Evolutionary conservation across 2,113 vertebrate species (phyloP).

Genomic region (Anser cygnoides): DNA sequence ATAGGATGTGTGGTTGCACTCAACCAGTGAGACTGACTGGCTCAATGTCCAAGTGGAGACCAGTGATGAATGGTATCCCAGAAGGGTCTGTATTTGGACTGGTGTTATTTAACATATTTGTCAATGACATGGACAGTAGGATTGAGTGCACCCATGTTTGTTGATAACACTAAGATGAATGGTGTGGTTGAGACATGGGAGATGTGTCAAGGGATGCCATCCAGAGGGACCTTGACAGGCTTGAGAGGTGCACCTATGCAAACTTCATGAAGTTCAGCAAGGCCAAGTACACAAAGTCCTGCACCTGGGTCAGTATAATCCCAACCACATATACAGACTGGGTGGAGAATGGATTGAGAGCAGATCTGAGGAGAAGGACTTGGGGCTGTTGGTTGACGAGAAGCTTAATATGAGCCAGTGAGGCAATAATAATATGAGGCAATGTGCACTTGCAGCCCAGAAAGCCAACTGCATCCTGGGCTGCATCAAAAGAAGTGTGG

Average conservation of each 20-base stretch:
- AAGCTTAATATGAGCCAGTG: background rate
- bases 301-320: background rate
- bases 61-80: background rate
- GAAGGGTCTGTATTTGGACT: background rate
- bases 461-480: background rate
- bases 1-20: background rate
- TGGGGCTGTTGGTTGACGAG: background rate
- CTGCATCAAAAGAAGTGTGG: background rate
- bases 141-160: background rate
- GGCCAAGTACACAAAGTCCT: background rate
- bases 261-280: background rate
- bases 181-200: background rate
- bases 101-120: background rate
- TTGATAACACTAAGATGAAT: background rate
- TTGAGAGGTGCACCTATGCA: background rate
- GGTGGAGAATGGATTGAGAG: background rate
- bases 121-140: background rate
- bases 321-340: background rate
- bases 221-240: background rate
- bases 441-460: background rate
- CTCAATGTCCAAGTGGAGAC: background rate
- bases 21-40: background rate
- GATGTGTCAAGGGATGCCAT: background rate
- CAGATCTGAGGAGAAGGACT: background rate
- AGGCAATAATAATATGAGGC: too few species aligned